These are phyloP conservation scores for Perizoma affinitatum DNA, from an alignment of 2,888 invertebrate genomes.

Conservation along the genomic window DNA sequence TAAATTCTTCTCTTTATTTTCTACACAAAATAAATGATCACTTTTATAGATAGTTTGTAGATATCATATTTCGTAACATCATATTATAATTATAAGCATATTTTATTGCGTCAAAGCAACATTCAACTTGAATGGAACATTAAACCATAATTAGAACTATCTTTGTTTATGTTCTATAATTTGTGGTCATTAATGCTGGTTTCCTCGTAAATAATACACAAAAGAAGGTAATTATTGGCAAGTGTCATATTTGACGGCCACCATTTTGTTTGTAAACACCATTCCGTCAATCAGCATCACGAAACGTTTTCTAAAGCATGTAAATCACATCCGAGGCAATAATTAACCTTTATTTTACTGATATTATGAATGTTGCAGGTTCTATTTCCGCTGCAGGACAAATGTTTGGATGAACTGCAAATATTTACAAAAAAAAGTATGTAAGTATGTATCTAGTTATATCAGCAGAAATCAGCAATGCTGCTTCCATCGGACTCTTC, in stretches of 20 bases:
- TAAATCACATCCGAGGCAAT: no score
- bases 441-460: no score
- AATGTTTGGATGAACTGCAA: no score
- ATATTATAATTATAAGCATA: conserved; percentile 3
- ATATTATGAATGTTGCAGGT: no score
- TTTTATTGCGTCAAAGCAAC: conserved; percentile 8
- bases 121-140: conserved; percentile 24
- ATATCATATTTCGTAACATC: conserved; percentile 19
- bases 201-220: conserved; percentile 17
- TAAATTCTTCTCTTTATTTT: conserved; percentile 23
- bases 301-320: conserved; percentile 6
- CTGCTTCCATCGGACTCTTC: no score
- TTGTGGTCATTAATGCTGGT: conserved; percentile 8
- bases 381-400: no score
- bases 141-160: conserved; percentile 26
- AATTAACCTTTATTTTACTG: no score
- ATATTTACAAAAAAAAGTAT: no score
- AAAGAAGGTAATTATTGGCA: conserved; percentile 12
- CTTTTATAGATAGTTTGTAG: conserved; percentile 6
- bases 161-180: conserved; percentile 23
- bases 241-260: conserved; percentile 16
- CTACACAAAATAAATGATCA: no score
- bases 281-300: conserved; percentile 8
- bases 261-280: conserved; percentile 19
- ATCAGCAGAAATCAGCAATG: no score